Evolutionary conservation across 2,888 invertebrate genomes (phyloP).

Genomic region (Colletes collaris): DNA sequence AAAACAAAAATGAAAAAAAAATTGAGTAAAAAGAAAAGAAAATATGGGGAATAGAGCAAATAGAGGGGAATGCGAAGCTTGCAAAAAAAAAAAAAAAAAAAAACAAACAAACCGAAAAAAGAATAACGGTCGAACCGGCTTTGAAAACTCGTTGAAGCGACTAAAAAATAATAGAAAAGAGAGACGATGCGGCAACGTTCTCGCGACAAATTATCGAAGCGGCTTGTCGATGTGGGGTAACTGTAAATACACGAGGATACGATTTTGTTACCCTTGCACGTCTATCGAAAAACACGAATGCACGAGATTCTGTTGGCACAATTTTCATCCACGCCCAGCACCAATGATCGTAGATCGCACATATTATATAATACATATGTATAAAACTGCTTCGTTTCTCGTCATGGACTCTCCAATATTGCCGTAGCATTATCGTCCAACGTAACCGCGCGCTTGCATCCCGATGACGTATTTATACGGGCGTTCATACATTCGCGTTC

Average conservation of each 20-base stretch:
- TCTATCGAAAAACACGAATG: slow-evolving; percentile 56
- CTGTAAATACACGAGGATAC: slow-evolving; percentile 52
- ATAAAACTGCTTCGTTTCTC: slow-evolving; percentile 49
- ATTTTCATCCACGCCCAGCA: slow-evolving; percentile 52
- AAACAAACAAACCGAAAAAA: background rate
- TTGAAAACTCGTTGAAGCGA: slow-evolving; percentile 20
- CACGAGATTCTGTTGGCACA: slow-evolving; percentile 54
- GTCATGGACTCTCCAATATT: slow-evolving; percentile 79
- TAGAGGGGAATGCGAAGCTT: background rate
- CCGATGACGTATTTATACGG: slow-evolving; percentile 55
- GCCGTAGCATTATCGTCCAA: slow-evolving; percentile 71
- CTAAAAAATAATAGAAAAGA: slow-evolving; percentile 1
- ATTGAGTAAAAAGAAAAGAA: too few relatives aligned
- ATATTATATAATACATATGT: slow-evolving; percentile 5
- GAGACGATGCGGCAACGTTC: slow-evolving; percentile 16
- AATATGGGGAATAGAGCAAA: too few relatives aligned
- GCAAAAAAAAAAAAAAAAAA: too few relatives aligned
- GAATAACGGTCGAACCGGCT: background rate
- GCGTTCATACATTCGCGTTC: slow-evolving; percentile 47
- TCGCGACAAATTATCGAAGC: slow-evolving; percentile 46
- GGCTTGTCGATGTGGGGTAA: slow-evolving; percentile 49
- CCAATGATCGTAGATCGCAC: slow-evolving; percentile 51
- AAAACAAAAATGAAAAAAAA: background rate
- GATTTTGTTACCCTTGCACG: slow-evolving; percentile 59
- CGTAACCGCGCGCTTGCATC: slow-evolving; percentile 63